Percentiles rank a stretch among this genome's conserved stretches.
Evolutionary conservation across 2,797 vertebrate species (phyloP).

Genomic region (Apodemus agrarius): DNA sequence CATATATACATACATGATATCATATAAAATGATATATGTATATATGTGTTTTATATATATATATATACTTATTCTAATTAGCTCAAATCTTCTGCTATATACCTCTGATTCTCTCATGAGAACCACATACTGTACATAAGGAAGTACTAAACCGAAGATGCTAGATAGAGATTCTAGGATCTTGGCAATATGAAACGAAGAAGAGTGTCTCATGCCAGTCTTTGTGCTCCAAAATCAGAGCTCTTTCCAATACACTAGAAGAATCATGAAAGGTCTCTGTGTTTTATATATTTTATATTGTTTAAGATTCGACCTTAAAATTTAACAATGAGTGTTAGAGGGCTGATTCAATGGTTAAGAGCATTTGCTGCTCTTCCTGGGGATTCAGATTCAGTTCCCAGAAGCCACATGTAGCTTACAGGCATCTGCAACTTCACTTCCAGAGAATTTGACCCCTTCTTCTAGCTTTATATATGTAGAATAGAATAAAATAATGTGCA

Average conservation of each 20-base stretch:
- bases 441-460: not conserved
- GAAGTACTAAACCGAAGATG: not conserved
- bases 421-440: not conserved
- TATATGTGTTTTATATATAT: not conserved
- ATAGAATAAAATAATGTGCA: not conserved
- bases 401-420: not conserved
- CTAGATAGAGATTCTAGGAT: not conserved
- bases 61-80: not conserved
- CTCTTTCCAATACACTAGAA: not conserved
- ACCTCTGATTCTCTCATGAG: not conserved
- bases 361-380: not conserved
- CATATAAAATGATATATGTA: not conserved
- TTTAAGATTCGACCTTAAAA: not conserved
- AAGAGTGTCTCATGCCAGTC: accelerated
- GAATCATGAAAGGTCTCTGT: not conserved
- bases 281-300: not conserved
- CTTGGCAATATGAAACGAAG: not conserved
- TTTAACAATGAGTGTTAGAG: not conserved
- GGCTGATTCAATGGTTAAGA: not conserved
- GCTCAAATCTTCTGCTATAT: not conserved
- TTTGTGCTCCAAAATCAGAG: not conserved
- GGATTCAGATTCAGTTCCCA: not conserved
- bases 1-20: not conserved
- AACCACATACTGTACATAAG: not conserved
- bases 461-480: not conserved